Evolutionary conservation across 2,888 invertebrate genomes (phyloP).

Genomic region (Miltochrista miniata): DNA sequence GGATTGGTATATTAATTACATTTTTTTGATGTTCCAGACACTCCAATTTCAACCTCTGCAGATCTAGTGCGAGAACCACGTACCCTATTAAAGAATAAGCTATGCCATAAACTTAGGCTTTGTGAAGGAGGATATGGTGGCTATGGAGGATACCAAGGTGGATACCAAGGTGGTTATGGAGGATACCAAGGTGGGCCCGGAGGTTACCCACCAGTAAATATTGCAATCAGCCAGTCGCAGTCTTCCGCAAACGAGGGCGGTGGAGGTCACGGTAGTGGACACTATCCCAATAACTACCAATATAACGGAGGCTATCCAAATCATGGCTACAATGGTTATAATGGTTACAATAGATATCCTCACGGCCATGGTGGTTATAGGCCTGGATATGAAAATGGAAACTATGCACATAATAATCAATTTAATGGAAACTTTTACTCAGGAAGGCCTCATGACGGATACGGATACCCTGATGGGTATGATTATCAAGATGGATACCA

Average conservation of each 20-base stretch:
- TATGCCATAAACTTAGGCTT: slow-evolving; percentile 47
- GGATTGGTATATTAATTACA: too few relatives aligned
- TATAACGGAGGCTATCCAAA: slow-evolving; percentile 42
- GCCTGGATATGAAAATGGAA: slow-evolving; percentile 60
- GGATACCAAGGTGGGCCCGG: slow-evolving; percentile 42
- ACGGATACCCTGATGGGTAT: slow-evolving; percentile 46
- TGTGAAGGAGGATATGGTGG: slow-evolving; percentile 38
- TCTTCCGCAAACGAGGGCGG: slow-evolving; percentile 65
- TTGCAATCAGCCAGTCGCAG: slow-evolving; percentile 76
- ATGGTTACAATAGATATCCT: slow-evolving; percentile 31
- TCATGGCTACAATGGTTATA: slow-evolving; percentile 18
- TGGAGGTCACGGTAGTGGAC: slow-evolving; percentile 55
- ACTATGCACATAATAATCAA: slow-evolving; percentile 63
- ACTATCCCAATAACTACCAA: slow-evolving; percentile 63
- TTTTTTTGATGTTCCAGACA: slow-evolving; percentile 37
- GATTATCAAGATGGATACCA: slow-evolving; percentile 37
- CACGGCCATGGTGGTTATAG: slow-evolving; percentile 25
- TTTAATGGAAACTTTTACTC: slow-evolving; percentile 71
- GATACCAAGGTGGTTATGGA: slow-evolving; percentile 44
- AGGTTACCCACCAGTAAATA: slow-evolving; percentile 61
- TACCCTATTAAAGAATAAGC: slow-evolving; percentile 46
- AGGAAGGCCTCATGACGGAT: slow-evolving; percentile 43
- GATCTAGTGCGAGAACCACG: slow-evolving; percentile 47
- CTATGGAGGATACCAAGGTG: slow-evolving; percentile 45
- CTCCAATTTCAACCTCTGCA: slow-evolving; percentile 31